These are phyloP conservation scores for Antedon mediterranea DNA, from an alignment of 53 echinoderm and acorn worm genomes.

Conservation along the genomic window DNA sequence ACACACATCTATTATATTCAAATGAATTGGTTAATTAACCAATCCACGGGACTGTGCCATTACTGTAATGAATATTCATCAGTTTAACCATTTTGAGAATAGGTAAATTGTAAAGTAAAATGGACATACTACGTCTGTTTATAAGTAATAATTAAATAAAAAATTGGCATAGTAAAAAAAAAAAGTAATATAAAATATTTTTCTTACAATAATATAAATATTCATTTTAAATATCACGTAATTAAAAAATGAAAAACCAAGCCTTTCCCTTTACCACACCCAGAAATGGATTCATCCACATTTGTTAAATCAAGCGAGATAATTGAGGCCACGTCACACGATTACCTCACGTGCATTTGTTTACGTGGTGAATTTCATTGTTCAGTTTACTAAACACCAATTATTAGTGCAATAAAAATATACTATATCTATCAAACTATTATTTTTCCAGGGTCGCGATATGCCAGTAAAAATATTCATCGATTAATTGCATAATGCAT, in stretches of 20 bases:
- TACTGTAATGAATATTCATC: background rate
- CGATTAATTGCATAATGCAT: too few relatives aligned
- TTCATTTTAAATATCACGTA: too few relatives aligned
- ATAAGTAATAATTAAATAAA: background rate
- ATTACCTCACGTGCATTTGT: background rate
- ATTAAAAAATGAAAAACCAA: background rate
- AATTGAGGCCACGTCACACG: background rate
- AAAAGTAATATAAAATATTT: too few relatives aligned
- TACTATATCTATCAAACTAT: too few relatives aligned
- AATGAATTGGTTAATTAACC: background rate
- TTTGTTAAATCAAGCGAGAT: background rate
- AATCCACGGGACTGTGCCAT: background rate
- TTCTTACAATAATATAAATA: too few relatives aligned
- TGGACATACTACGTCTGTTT: too few relatives aligned
- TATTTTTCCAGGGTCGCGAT: too few relatives aligned
- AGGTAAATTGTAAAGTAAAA: background rate
- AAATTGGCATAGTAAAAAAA: background rate
- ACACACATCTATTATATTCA: constrained; percentile 1
- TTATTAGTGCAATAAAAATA: too few relatives aligned
- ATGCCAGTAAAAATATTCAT: too few relatives aligned
- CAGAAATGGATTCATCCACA: background rate
- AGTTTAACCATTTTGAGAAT: background rate
- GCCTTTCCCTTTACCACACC: background rate
- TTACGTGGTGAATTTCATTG: background rate
- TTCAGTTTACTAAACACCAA: background rate